These are phyloP conservation scores for Sinocyclocheilus maitianheensis DNA, from an alignment of 2,113 vertebrate genomes.

Conservation along the genomic window DNA sequence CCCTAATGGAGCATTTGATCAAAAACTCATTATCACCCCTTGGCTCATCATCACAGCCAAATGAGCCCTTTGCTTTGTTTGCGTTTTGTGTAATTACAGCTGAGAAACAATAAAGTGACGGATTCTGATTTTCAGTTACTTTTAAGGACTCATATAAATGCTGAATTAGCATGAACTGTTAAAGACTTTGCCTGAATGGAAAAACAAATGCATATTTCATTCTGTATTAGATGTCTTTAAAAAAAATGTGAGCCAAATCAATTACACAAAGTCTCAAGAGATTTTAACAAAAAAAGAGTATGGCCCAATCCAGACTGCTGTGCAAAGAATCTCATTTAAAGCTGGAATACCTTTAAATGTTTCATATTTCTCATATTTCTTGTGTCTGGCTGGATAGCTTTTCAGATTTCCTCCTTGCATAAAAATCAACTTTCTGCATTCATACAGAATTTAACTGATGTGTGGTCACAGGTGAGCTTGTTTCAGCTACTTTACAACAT, in stretches of 20 bases:
- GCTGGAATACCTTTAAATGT: background rate
- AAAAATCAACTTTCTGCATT: background rate
- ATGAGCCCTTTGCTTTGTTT: constrained; percentile 44
- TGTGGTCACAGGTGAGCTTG: background rate
- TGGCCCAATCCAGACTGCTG: background rate
- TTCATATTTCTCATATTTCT: background rate
- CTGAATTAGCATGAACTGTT: background rate
- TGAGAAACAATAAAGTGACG: constrained; percentile 9
- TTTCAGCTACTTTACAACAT: background rate
- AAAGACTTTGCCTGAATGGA: background rate
- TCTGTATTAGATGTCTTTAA: background rate
- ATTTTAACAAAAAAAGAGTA: no score
- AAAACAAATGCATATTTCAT: no score
- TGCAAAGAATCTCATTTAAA: constrained; percentile 27
- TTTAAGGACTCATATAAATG: background rate
- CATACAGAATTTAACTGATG: background rate
- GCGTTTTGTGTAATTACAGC: constrained; percentile 25
- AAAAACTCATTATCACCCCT: constrained; percentile 16
- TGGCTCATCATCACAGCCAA: constrained; percentile 25
- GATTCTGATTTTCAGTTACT: background rate
- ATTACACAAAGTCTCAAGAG: no score
- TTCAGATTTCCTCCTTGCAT: background rate
- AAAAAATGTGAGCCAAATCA: background rate
- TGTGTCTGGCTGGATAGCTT: background rate
- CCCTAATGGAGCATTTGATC: constrained; percentile 21